phyloP scores from a whole-genome alignment of 1,140 invertebrate species.

The Drosophila orena region DNA sequence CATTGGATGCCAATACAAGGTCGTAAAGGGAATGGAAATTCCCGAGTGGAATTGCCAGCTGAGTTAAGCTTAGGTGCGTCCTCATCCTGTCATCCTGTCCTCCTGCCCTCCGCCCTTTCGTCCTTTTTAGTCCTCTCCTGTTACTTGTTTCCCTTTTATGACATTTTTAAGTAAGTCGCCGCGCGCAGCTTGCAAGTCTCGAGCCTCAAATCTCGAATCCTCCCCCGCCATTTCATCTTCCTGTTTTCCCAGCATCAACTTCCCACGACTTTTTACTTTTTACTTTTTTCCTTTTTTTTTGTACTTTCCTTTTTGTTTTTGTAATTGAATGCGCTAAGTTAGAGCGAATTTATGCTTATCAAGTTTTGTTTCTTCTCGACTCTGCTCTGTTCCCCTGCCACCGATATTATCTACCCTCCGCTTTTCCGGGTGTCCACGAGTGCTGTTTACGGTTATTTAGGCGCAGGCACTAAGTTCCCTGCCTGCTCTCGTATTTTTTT shows the following conservation, averaged over 20 bases:
- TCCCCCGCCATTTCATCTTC: conserved; percentile 2
- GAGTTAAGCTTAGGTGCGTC: conserved; percentile 15
- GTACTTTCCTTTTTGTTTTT: conserved; percentile 49
- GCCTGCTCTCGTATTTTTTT: conserved; percentile 42
- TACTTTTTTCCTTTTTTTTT: conserved; percentile 9
- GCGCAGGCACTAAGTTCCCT: conserved; percentile 74
- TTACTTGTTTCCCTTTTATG: conserved; percentile 70
- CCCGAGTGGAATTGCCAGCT: conserved; percentile 3
- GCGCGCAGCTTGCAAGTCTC: conserved; percentile 59
- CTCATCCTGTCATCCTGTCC: neutral
- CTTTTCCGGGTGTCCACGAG: conserved; percentile 55
- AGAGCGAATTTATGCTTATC: conserved; percentile 82
- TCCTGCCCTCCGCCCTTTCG: neutral
- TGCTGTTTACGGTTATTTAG: conserved; percentile 82
- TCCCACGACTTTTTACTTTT: conserved; percentile 13
- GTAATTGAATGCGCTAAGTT: conserved; percentile 82
- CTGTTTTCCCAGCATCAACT: conserved; percentile 21
- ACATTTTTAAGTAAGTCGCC: conserved; percentile 80
- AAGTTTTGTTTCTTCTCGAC: conserved; percentile 63
- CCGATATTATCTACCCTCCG: conserved; percentile 8
- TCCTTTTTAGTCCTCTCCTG: conserved; percentile 22
- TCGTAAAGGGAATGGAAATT: conserved; percentile 34
- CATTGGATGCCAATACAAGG: conserved; percentile 35
- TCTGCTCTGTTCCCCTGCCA: neutral
- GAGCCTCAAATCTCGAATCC: conserved; percentile 11